Percentiles rank a stretch among this genome's conserved stretches.
Conservation (phyloP, 2,113 vertebrate species). For the Apaloderma vittatum region DNA sequence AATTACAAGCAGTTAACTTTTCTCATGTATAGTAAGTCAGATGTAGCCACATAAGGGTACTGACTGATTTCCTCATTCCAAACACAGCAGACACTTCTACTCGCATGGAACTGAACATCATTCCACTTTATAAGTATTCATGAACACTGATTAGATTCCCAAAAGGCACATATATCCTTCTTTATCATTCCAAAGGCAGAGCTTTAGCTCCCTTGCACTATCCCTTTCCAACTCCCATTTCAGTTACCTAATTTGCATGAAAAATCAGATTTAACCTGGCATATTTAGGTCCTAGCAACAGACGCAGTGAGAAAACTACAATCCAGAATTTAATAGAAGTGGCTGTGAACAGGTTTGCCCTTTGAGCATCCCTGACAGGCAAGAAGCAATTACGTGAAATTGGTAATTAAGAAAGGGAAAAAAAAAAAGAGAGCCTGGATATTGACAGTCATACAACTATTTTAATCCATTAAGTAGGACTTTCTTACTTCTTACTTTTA, state of each 20-base stretch:
- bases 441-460: neutral
- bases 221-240: neutral
- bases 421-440: neutral
- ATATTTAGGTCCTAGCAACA: neutral
- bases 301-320: neutral
- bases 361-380: neutral
- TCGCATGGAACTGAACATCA: neutral
- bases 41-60: neutral
- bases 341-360: neutral
- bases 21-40: neutral
- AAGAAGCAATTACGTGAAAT: neutral
- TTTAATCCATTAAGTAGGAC: neutral
- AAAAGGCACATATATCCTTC: neutral
- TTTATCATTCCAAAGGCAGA: neutral
- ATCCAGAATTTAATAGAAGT: neutral
- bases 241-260: neutral
- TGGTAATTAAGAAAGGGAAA: neutral
- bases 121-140: neutral
- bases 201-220: neutral
- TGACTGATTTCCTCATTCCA: neutral
- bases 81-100: neutral
- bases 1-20: neutral
- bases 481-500: neutral
- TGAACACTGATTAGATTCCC: neutral
- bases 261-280: neutral